Evolutionary conservation across 2,797 vertebrate genomes (phyloP), one percentile per base, ranked within the genome.

Genomic region (Sciurus carolinensis): DNA sequence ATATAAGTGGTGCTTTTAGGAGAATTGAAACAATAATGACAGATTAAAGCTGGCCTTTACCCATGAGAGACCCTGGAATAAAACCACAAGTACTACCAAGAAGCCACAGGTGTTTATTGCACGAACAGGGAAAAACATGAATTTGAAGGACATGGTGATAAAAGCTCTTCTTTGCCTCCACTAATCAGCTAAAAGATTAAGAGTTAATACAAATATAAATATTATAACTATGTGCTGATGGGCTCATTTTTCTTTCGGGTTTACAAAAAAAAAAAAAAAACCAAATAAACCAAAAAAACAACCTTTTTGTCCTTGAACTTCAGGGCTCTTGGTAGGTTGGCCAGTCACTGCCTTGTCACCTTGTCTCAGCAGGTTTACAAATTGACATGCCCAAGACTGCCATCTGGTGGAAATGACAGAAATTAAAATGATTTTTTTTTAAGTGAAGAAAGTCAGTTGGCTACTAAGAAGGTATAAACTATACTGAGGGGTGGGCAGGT

Each of bases 371-470:
- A 4, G 69, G 54, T 89, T 96, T 94, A 95, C 73, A 88, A 52
- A 81, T 17, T 87, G 72, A 93, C 1, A n/a, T 87, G 91, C 81
- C 42, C 95, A 96, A 95, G 95, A 90, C 94, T 97, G 97, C 97
- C 97, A 97, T 95, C 98, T 98, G 80, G 97, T 97, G 97, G 97
- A 91, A 96, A 93, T 82, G 93, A 94, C 11, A 96, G 90, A 97
- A 83, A 97, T 67, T 66, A 83, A 98, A 87, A 76, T 42, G 15
- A 84, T 75, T 82, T 84, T 87, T 89, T 81, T 14, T 22, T 57
- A 91, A 57, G 57, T 11, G 54, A 87, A 73, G 59, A 92, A 77
- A 95, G 20, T 9, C 15, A 52, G 28, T 62, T 54, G 13, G 17
- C 67, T 94, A 94, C 62, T 79, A 95, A 93, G 36, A 59, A 91